These are phyloP conservation scores for Contarinia nasturtii DNA, from an alignment of 1,140 invertebrate genomes.

Conservation along the genomic window DNA sequence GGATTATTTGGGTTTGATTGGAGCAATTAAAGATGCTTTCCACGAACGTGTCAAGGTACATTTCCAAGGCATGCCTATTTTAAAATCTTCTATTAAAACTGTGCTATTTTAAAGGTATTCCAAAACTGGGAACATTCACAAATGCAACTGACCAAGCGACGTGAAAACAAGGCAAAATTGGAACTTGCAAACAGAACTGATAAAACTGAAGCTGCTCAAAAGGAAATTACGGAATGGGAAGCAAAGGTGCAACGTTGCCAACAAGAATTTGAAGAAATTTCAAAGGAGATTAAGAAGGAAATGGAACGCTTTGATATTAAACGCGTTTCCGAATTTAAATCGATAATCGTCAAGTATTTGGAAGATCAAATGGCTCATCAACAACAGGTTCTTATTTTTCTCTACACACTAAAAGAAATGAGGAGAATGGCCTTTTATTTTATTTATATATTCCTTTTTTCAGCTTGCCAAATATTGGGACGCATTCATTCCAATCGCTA, in stretches of 20 bases:
- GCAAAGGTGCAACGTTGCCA: slow-evolving; percentile 88
- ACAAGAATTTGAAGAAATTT: slow-evolving; percentile 93
- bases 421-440: background rate
- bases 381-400: slow-evolving; percentile 53
- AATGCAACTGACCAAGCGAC: slow-evolving; percentile 81
- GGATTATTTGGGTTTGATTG: slow-evolving; percentile 87
- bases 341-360: slow-evolving; percentile 74
- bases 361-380: slow-evolving; percentile 90
- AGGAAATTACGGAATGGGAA: slow-evolving; percentile 92
- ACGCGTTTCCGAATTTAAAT: slow-evolving; percentile 79
- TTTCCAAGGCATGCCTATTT: no score
- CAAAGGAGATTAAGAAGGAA: slow-evolving; percentile 89
- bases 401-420: slow-evolving; percentile 2
- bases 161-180: slow-evolving; percentile 82
- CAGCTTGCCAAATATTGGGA: slow-evolving; percentile 92
- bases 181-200: slow-evolving; percentile 76
- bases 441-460: slow-evolving; percentile 8
- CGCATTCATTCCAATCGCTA: slow-evolving; percentile 79
- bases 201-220: slow-evolving; percentile 69
- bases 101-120: slow-evolving; percentile 40
- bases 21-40: slow-evolving; percentile 92
- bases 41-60: slow-evolving; percentile 84
- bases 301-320: slow-evolving; percentile 80
- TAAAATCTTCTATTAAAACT: no score
- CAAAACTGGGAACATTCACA: slow-evolving; percentile 96